Conservation (phyloP, 2,113 vertebrate genomes). For the Ancistrus triradiatus region DNA sequence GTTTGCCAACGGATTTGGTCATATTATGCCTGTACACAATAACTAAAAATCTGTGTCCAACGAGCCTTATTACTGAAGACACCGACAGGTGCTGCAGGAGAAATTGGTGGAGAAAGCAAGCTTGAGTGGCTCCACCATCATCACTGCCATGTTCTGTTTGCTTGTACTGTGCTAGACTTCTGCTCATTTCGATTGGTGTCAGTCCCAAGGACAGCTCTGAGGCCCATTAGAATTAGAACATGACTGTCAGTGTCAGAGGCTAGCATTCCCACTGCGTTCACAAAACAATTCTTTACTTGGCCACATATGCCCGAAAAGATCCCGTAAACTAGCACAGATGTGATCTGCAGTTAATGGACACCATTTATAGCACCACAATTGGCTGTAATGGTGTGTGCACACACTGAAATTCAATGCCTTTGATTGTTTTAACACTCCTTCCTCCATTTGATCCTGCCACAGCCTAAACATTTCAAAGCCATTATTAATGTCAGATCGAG, state of each 20-base stretch:
- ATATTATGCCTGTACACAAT: constrained; percentile 46
- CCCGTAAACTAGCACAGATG: constrained; percentile 14
- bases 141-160: background rate
- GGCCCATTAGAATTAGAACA: constrained; percentile 44
- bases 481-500: constrained; percentile 54
- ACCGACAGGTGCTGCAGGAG: constrained; percentile 42
- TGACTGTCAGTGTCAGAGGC: constrained; percentile 33
- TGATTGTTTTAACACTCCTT: constrained; percentile 41
- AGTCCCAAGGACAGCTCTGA: constrained; percentile 49
- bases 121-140: constrained; percentile 25
- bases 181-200: constrained; percentile 13
- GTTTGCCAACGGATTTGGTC: constrained; percentile 53
- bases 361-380: constrained; percentile 52
- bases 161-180: background rate
- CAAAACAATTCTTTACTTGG: constrained; percentile 49
- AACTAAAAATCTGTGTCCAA: constrained; percentile 44
- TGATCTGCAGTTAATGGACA: constrained; percentile 38
- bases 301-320: constrained; percentile 1
- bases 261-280: constrained; percentile 52
- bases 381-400: constrained; percentile 60
- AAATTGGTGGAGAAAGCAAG: constrained; percentile 23
- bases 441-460: constrained; percentile 28
- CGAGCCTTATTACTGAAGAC: constrained; percentile 42
- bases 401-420: constrained; percentile 30
- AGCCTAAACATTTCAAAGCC: constrained; percentile 52